Conservation (phyloP, 2,888 invertebrate species). For the Chironomus riparius region DNA sequence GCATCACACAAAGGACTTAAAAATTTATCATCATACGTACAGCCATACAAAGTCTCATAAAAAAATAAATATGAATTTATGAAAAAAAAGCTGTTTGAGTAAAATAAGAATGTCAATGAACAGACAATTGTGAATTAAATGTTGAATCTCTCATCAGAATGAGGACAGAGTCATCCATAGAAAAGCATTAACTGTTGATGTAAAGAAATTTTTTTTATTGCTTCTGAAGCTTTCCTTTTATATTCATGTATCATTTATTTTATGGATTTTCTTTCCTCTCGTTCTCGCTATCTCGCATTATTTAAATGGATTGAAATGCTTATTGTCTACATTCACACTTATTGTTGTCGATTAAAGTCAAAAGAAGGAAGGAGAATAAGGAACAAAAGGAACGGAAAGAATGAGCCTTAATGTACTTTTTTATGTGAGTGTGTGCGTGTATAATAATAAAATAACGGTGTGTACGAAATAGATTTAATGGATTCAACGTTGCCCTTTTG, state of each 20-base stretch:
- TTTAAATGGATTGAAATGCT: neutral
- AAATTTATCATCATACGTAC: no score
- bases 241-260: neutral
- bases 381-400: neutral
- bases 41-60: no score
- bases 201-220: no score
- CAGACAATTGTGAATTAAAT: no score
- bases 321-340: neutral
- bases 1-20: no score
- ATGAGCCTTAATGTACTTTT: neutral
- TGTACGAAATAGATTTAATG: slow-evolving; percentile 17
- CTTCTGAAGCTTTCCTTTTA: no score
- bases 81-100: no score
- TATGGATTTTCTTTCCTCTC: neutral
- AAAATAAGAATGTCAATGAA: no score
- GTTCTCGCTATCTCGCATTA: neutral
- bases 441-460: slow-evolving; percentile 21
- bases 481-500: neutral
- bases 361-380: neutral
- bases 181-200: no score
- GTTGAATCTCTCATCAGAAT: no score
- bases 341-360: neutral
- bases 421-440: neutral
- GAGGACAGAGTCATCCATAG: no score
- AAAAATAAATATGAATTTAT: no score